A percentile compares a stretch with the other conserved stretches of the same genome.
Evolutionary conservation across 2,797 vertebrate genomes (phyloP).

Genomic region (Tadarida brasiliensis): DNA sequence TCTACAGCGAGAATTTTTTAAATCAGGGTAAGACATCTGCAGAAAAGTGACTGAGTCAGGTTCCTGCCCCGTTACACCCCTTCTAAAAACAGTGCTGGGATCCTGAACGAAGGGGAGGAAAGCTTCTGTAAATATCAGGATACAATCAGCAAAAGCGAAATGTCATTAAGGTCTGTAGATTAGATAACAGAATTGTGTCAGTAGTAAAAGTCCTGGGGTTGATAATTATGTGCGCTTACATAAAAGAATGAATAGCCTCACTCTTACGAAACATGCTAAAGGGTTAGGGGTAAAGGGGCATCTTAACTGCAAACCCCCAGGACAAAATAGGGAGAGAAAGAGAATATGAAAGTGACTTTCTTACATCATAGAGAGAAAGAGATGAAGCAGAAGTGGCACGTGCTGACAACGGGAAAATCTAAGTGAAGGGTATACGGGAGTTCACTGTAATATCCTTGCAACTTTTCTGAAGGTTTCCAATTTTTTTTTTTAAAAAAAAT

Average conservation of each 20-base stretch:
- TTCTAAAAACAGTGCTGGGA: background rate
- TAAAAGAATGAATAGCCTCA: slow-evolving; percentile 34
- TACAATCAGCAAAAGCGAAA: background rate
- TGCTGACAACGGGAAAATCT: background rate
- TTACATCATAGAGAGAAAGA: background rate
- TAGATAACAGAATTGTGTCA: slow-evolving; percentile 52
- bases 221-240: background rate
- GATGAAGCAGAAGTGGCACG: background rate
- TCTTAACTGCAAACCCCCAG: background rate
- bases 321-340: background rate
- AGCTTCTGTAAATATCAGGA: background rate
- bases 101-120: background rate
- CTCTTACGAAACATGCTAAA: slow-evolving; percentile 51
- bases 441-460: background rate
- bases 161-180: background rate
- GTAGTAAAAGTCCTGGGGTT: slow-evolving; percentile 30
- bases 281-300: slow-evolving; percentile 50
- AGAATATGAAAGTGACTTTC: background rate
- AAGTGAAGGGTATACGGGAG: background rate
- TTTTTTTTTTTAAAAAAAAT: background rate
- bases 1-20: rapidly evolving
- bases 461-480: background rate
- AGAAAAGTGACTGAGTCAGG: background rate
- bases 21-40: background rate
- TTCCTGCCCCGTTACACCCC: background rate